Evolutionary conservation across 2,797 vertebrate species (phyloP), one percentile per base, ranked within the genome.

Genomic region (Xenopus petersii): DNA sequence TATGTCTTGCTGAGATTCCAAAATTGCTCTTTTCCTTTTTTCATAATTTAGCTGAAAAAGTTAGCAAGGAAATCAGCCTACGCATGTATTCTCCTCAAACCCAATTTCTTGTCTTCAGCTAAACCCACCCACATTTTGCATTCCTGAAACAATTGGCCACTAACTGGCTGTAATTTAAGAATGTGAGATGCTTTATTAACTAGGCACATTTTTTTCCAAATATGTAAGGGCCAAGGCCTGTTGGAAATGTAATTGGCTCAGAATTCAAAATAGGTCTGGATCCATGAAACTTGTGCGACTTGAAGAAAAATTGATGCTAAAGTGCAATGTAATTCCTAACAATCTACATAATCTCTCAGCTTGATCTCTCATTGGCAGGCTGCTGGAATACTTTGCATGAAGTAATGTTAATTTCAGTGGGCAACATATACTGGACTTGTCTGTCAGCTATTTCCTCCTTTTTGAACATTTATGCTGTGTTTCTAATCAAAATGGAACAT

Each of bases 101-200:
- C 73, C 68, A 68, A 49, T 68, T 49, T 64, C 73, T 73, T 81
- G 80, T 75, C 81, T 79, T 0, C 0, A 74, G 73, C 69, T 24
- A 48, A 15, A 42, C 47, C 81, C n/a, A 46, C 26, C 62, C 77
- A 75, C 82, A 82, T 66, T 47, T 73, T 51, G 48, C 76, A 58
- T 82, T 87, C 86, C 80, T 85, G 73, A 74, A 85, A 81, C 80
- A 83, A 81, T 26, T 84, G 80, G 83, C 83, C 80, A 80, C 75
- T 58, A 79, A 77, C 75, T 48, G 36, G 16, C 0, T 83, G 86
- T 83, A 89, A 87, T 73, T 81, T 85, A 85, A 86, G 83, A 85
- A 3, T 81, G 79, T 55, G 78, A 84, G 84, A 87, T 84, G 84
- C 84, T 81, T 87, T 82, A 81, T 83, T 82, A 85, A 77, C 80